Conservation (phyloP, 2,113 vertebrate species). For the Neodon shergylaensis region DNA sequence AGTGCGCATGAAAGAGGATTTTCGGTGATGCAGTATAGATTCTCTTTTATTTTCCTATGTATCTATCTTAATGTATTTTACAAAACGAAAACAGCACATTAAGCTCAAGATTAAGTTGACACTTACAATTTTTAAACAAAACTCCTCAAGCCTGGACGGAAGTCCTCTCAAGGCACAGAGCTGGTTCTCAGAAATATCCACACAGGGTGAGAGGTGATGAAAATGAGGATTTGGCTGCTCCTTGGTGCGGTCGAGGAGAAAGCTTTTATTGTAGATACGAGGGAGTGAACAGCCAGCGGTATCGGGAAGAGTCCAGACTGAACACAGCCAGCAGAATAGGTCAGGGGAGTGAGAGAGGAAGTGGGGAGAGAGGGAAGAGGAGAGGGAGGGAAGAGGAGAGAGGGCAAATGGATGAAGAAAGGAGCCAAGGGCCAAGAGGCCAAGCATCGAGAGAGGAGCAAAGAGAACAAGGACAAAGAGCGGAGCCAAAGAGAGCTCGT, state of each 20-base stretch:
- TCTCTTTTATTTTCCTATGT: slow-evolving; percentile 37
- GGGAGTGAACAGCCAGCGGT: not conserved
- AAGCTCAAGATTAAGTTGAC: not conserved
- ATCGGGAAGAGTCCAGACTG: not conserved
- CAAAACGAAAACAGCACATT: slow-evolving; percentile 47
- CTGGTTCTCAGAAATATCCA: not conserved
- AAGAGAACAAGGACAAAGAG: not conserved
- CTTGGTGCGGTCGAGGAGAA: not conserved
- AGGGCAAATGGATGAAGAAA: not conserved
- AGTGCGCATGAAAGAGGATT: not conserved
- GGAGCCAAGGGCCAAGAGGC: not conserved
- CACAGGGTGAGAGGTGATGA: too few species aligned
- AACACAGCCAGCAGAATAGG: not conserved
- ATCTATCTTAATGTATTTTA: not conserved
- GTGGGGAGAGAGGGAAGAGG: too few species aligned
- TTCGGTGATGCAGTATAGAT: not conserved
- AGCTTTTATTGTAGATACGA: not conserved
- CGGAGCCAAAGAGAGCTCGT: too few species aligned
- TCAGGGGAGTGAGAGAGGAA: not conserved
- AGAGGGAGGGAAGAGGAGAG: too few species aligned
- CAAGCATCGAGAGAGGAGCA: not conserved
- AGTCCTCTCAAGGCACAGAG: slow-evolving; percentile 31
- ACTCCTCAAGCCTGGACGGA: not conserved
- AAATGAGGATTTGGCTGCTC: not conserved
- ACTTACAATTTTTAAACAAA: not conserved